Conservation (phyloP, 1,140 invertebrate species). For the Pseudomyrmex gracilis region DNA sequence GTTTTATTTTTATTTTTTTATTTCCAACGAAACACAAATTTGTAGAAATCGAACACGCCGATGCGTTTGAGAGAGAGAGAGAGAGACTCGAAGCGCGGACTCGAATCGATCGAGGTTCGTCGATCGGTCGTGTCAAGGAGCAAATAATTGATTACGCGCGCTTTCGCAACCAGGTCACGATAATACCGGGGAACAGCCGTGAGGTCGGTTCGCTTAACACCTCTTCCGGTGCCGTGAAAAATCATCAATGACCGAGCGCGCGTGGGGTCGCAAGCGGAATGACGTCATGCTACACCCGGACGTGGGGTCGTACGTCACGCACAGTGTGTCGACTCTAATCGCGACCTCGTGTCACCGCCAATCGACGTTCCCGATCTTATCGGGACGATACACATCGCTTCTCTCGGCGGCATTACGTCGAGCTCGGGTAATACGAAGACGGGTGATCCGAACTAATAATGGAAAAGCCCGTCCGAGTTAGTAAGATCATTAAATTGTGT, state of each 20-base stretch:
- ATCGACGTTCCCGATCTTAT: conserved; percentile 17
- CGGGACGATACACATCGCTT: conserved; percentile 1
- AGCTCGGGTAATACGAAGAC: conserved; percentile 61
- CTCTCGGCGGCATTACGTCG: conserved; percentile 9
- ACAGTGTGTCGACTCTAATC: conserved; percentile 11
- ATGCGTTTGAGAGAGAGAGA: not conserved
- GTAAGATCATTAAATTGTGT: conserved; percentile 82
- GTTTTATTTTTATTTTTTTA: too few species aligned
- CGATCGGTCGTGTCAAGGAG: conserved; percentile 35
- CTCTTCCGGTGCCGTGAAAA: conserved; percentile 9
- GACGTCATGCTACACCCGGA: too few species aligned
- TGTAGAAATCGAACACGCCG: not conserved
- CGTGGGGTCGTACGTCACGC: too few species aligned
- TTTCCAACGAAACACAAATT: not conserved
- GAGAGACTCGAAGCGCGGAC: not conserved
- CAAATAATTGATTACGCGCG: conserved; percentile 48
- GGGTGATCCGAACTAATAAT: conserved; percentile 80
- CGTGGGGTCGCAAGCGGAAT: too few species aligned
- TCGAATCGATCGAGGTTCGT: not conserved
- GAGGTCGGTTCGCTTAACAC: conserved; percentile 23
- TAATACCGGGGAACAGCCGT: conserved; percentile 12
- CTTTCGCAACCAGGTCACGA: conserved; percentile 44
- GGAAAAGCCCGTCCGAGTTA: conserved; percentile 82
- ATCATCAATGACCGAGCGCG: conserved; percentile 11
- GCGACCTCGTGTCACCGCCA: not conserved